Evolutionary conservation across 2,888 invertebrate species (phyloP).

Genomic region (Parnassius orleans): DNA sequence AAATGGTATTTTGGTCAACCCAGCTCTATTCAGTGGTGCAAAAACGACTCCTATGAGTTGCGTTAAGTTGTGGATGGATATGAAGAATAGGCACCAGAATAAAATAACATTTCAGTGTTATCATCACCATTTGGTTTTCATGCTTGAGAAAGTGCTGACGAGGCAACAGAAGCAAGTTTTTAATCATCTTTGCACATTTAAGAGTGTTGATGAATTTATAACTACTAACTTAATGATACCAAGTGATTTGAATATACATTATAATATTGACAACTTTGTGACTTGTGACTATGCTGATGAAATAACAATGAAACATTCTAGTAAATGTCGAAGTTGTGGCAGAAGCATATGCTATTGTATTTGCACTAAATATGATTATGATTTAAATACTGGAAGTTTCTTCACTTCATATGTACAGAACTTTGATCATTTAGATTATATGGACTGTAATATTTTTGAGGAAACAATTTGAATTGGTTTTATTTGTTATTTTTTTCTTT

Average conservation of each 20-base stretch:
- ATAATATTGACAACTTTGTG: constrained; percentile 54
- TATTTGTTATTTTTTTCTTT: constrained; percentile 6
- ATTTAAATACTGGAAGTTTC: constrained; percentile 55
- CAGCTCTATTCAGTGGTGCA: constrained; percentile 90
- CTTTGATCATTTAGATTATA: constrained; percentile 60
- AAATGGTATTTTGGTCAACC: constrained; percentile 93
- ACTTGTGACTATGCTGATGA: constrained; percentile 63
- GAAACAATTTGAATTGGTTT: constrained; percentile 32
- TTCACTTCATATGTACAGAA: constrained; percentile 58
- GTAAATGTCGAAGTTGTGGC: constrained; percentile 65
- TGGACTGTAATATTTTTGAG: constrained; percentile 69
- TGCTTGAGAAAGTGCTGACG: constrained; percentile 91
- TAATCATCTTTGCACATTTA: constrained; percentile 86
- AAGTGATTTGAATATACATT: constrained; percentile 46
- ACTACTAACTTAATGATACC: constrained; percentile 75
- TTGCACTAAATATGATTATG: constrained; percentile 59
- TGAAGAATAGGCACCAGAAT: constrained; percentile 82
- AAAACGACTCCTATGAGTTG: constrained; percentile 86
- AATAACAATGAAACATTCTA: constrained; percentile 64
- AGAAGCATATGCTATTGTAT: constrained; percentile 64
- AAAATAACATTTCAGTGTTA: constrained; percentile 90
- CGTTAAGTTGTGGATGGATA: constrained; percentile 90
- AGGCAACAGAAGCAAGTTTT: constrained; percentile 88
- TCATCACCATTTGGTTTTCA: constrained; percentile 98
- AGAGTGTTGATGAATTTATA: constrained; percentile 86